Percentiles rank a stretch among this genome's conserved stretches.
These are phyloP conservation scores for Linyphia triangularis DNA, from an alignment of 2,888 invertebrate genomes.

Conservation along the genomic window DNA sequence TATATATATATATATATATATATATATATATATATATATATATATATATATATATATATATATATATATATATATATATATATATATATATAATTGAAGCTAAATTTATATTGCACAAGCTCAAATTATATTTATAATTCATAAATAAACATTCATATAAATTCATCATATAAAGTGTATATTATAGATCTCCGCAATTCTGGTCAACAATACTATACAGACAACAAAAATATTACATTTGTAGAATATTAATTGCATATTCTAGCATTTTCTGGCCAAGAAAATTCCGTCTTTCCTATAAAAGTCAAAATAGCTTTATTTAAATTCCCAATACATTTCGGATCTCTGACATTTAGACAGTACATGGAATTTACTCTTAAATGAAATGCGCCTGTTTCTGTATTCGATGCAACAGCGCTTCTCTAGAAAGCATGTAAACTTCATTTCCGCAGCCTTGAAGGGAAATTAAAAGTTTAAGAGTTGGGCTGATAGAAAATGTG, in stretches of 20 bases:
- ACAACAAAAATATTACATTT: too few species aligned
- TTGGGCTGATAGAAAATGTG: background rate
- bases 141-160: too few species aligned
- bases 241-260: background rate
- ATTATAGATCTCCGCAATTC: too few species aligned
- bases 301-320: slow-evolving; percentile 41
- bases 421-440: background rate
- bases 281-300: background rate
- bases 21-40: background rate
- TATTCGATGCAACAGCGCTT: background rate
- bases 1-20: background rate
- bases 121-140: too few species aligned
- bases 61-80: background rate
- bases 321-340: slow-evolving; percentile 50
- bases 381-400: slow-evolving; percentile 20
- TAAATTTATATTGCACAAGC: too few species aligned
- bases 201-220: too few species aligned
- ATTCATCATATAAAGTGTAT: too few species aligned
- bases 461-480: slow-evolving; percentile 42
- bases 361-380: slow-evolving; percentile 17
- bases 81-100: background rate
- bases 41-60: background rate
- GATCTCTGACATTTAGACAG: slow-evolving; percentile 27
- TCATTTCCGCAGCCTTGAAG: background rate
- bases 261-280: background rate